Evolutionary conservation across 2,797 vertebrate species (phyloP).

Genomic region (Selene dorsalis): DNA sequence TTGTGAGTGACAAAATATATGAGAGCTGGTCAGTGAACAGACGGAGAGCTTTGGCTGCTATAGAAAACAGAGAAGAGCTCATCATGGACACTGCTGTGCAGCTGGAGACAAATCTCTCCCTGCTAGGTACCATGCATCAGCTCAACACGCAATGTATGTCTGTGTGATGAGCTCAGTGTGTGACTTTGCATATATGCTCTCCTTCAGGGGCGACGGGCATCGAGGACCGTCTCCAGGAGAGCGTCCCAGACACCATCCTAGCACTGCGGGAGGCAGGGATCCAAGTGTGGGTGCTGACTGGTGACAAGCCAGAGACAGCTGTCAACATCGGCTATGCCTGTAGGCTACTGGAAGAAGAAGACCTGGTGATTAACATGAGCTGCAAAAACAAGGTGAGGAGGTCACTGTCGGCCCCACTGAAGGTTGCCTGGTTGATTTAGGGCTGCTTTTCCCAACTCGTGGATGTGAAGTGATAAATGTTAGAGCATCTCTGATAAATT

Average conservation of each 20-base stretch:
- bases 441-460: constrained; percentile 12
- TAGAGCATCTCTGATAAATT: background rate
- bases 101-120: constrained; percentile 91
- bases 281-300: constrained; percentile 95
- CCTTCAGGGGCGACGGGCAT: constrained; percentile 93
- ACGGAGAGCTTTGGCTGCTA: constrained; percentile 86
- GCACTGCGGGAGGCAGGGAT: constrained; percentile 93
- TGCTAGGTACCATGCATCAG: constrained; percentile 86
- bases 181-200: constrained; percentile 39
- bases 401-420: constrained; percentile 25
- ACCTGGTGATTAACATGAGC: constrained; percentile 93
- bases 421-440: constrained; percentile 8
- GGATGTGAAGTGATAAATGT: constrained; percentile 12
- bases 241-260: constrained; percentile 90
- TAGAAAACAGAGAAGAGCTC: constrained; percentile 90
- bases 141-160: background rate
- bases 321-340: constrained; percentile 96
- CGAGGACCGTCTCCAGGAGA: constrained; percentile 95
- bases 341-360: constrained; percentile 89
- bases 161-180: constrained; percentile 21
- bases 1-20: constrained; percentile 88
- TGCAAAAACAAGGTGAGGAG: constrained; percentile 88
- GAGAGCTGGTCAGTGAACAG: constrained; percentile 87
- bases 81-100: constrained; percentile 87
- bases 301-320: constrained; percentile 96